Conservation (phyloP, 2,797 vertebrate genomes). For the Sylvia borin region DNA sequence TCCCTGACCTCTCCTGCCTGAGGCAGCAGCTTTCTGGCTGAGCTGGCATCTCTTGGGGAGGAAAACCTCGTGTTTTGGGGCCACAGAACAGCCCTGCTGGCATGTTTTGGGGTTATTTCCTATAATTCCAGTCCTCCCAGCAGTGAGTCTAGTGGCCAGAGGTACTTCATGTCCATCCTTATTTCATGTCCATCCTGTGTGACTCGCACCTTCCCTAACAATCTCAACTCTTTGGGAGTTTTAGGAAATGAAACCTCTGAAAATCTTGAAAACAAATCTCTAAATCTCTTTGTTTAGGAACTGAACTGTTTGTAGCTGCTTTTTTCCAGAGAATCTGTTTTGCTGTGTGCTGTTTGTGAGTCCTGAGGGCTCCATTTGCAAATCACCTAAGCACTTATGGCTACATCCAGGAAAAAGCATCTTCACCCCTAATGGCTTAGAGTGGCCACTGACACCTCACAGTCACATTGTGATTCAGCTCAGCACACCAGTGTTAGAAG, state of each 20-base stretch:
- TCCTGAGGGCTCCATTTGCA: not conserved
- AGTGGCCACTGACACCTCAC: not conserved
- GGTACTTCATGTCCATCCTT: not conserved
- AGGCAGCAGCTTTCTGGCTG: not conserved
- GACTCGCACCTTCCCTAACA: not conserved
- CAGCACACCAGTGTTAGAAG: not conserved
- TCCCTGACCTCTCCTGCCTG: not conserved
- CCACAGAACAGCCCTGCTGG: not conserved
- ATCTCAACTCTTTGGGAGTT: not conserved
- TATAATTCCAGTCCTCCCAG: not conserved
- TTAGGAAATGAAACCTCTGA: not conserved
- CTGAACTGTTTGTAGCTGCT: not conserved
- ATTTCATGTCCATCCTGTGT: not conserved
- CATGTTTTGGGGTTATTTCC: not conserved
- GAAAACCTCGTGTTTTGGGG: not conserved
- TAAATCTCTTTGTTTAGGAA: not conserved
- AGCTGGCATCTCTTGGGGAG: not conserved
- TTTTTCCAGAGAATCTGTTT: not conserved
- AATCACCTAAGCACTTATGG: not conserved
- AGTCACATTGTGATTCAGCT: not conserved
- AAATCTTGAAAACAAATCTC: not conserved
- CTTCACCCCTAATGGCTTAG: not conserved
- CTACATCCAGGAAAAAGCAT: not conserved
- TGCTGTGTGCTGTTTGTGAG: not conserved
- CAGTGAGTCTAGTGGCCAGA: not conserved